Base-by-base conservation (phyloP, 2,888 invertebrate species). In the Matsumyia berberina region DNA sequence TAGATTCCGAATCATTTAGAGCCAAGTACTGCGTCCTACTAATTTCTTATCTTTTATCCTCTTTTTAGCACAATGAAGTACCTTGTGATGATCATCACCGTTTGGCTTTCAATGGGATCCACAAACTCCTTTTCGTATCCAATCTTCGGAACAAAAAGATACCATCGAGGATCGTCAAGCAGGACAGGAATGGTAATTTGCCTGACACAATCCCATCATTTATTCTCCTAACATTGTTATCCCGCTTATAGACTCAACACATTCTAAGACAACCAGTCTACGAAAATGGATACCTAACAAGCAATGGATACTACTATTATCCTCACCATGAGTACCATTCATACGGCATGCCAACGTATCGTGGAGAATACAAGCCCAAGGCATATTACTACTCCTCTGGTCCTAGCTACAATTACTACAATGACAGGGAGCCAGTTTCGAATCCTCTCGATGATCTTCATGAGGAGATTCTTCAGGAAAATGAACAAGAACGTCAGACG, bases 381-480 rank as follows among this genome's bases (percentile, higher is more conserved):
- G 92, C 93, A 1, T 93, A 92, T 87, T 93, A 93, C 86, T 93
- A 93, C 88, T 90, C 91, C 15, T 88, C 90, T 73, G 90, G 90
- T 55, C 91, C 90, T 29, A 91, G 89, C 39, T 92, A 92, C 80
- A 90, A 88, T 67, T 92, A 92, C 79, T 92, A 92, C 86, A 92
- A 92, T 85, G 88, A 87, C 46, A 53, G 77, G 5, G 91, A 90
- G 37, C 91, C 92, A 49, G 74, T 87, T 37, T 90, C 92, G 0
- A 93, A 93, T 88, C 91, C 91, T 7, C 92, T 93, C 6, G 93
- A 93, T 78, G 93, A 93, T 86, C 90, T 93, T 9, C 93, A 94
- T 86, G 94, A 94, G 83, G 94, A 93, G 85, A 93, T 94, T 39
- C 91, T 94, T 42, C 93, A 93, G 69, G 94, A 94, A 88, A 94